Evolutionary conservation across 2,797 vertebrate genomes (phyloP), one percentile per base, ranked within the genome.

Genomic region (Semaprochilodus insignis): DNA sequence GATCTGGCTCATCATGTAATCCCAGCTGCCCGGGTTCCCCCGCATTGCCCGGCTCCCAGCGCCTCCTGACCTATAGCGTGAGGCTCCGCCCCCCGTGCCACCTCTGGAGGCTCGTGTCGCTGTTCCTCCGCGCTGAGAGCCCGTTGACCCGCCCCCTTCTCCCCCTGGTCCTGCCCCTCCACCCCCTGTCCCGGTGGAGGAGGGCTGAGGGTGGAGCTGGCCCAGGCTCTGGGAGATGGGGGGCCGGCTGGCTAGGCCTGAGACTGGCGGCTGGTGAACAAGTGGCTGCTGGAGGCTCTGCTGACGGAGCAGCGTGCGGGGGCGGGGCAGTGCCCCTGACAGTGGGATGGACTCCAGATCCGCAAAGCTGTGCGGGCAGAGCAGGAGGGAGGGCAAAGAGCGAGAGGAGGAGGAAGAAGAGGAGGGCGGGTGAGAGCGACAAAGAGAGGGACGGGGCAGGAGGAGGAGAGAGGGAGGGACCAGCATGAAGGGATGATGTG

Each of bases 1-100:
- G 91, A 99, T 97, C 94, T 99, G 97, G 92, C 97, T 97, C 97
- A 98, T 97, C 96, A 98, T 95, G 92, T 99, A 96, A 94, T 99
- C 98, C 98, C 97, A 98, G 95, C 97, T 99, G 92, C 98, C 97
- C 0, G 98, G 96, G 88, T 95, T 96, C 91, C 93, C 96, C 77
- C 92, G 94, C 81, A 94, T 93, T 85, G 92, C 94, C 27, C 94
- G 95, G 69, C 94, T 94, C 87, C 95, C 95, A 55, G 95, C 92
- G 21, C 95, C 96, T 51, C 94, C 94, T 85, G 92, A 91, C 88
- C 94, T 95, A 88, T 93, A 93, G 90, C 95, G 96, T 88, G 97
- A 95, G 55, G 91, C 85, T 85, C 96, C 95, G n/a, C 96, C 95
- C 74, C 93, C 88, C 74, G 94, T 94, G 91, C 94, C 92, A 3